Evolutionary conservation across 2,888 invertebrate species (phyloP), one percentile per base, ranked within the genome.

Genomic region (Eupithecia vulgata): DNA sequence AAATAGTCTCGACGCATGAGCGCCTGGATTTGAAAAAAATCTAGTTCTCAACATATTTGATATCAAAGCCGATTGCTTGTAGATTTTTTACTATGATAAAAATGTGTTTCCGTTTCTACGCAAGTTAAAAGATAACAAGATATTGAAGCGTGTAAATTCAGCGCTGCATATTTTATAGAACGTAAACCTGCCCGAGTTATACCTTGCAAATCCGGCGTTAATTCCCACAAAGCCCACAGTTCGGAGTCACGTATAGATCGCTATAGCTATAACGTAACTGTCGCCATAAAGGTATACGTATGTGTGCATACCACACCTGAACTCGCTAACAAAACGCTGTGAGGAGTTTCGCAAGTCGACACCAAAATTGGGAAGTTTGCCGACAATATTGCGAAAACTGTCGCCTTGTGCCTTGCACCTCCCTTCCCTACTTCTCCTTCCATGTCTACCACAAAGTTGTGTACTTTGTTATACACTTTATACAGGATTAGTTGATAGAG

Each of bases 281-380:
- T 71, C 71, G 35, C 67, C 74, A 71, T 30, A 40, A 76, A 76
- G 68, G 62, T 64, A 64, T 72, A 76, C 73, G 76, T 74, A 69
- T 70, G 68, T 75, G 79, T 76, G 78, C 81, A 85, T 81, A 76
- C 74, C 84, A 83, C 88, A 91, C 90, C 89, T 90, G 88, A 90
- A 82, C 83, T 82, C 84, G 85, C 85, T 85, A 84, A 82, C 82
- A 83, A 81, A 85, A 82, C 80, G 81, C 83, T 85, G 85, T 84
- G 90, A 80, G 84, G 90, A 94, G 90, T 93, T 94, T 92, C 90
- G 89, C 93, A 93, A 93, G 90, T 93, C 93, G 91, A 89, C 94
- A 90, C 93, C 82, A 84, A 91, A 92, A 90, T 93, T 89, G 86
- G 89, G 86, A 93, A 92, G 84, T 91, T 91, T 87, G 82, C 88